phyloP scores from a whole-genome alignment of 2,113 vertebrate species.

The Hemicordylus capensis region DNA sequence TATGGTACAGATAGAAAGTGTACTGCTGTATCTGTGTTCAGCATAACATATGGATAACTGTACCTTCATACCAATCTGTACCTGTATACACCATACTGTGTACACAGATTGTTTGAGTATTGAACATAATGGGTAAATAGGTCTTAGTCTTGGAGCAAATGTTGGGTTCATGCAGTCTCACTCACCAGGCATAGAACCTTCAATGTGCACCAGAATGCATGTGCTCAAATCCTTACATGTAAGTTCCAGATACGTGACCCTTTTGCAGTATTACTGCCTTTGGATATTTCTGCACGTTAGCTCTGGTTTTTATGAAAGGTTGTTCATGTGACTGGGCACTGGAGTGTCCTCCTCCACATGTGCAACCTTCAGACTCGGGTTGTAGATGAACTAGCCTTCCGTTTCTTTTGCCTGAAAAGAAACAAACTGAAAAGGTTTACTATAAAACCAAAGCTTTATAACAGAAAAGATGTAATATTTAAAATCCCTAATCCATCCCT shows the following conservation, averaged over 20 bases:
- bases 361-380: background rate
- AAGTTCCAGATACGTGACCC: no score
- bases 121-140: no score
- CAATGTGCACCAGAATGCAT: background rate
- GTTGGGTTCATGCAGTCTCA: background rate
- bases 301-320: background rate
- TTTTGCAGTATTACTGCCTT: background rate
- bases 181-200: background rate
- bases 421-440: background rate
- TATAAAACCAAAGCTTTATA: background rate
- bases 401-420: background rate
- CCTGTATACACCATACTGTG: no score
- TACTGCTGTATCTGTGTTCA: no score
- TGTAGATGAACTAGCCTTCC: background rate
- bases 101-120: no score
- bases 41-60: no score
- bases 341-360: background rate
- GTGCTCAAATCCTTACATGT: background rate
- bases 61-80: no score
- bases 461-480: background rate
- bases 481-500: background rate
- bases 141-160: background rate
- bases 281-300: background rate
- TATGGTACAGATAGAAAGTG: no score
- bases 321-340: background rate